phyloP scores from a whole-genome alignment of 2,113 vertebrate species.

The Podocnemis expansa region DNA sequence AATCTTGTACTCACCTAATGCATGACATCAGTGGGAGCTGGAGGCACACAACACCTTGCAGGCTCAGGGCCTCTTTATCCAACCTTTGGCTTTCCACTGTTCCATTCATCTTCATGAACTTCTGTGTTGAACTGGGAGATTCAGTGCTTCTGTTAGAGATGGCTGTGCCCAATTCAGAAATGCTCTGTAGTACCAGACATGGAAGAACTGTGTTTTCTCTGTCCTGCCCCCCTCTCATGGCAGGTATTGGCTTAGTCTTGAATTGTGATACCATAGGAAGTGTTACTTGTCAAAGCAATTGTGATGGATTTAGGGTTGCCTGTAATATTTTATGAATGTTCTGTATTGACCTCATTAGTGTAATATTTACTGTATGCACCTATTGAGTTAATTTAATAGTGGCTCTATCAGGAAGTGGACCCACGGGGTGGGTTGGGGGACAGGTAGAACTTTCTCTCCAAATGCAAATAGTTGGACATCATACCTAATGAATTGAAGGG shows the following conservation, averaged over 20 bases:
- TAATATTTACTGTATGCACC: not conserved
- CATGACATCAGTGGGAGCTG: not conserved
- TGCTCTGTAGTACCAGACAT: not conserved
- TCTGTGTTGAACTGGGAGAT: not conserved
- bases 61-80: not conserved
- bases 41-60: not conserved
- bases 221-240: not conserved
- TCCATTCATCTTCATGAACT: not conserved
- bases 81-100: not conserved
- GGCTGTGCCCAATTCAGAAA: not conserved
- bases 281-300: not conserved
- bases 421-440: not conserved
- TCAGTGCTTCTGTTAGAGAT: not conserved
- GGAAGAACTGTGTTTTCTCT: not conserved
- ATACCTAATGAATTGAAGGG: too few species aligned
- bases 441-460: not conserved
- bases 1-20: not conserved
- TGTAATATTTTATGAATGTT: not conserved
- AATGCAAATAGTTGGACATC: too few species aligned
- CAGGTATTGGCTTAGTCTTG: not conserved
- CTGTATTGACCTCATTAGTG: not conserved
- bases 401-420: not conserved
- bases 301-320: not conserved
- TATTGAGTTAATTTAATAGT: not conserved
- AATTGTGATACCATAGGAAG: not conserved